Percentiles rank a stretch among this genome's conserved stretches.
phyloP scores from a whole-genome alignment of 2,113 vertebrate genomes.

The Rhombomys opimus region DNA sequence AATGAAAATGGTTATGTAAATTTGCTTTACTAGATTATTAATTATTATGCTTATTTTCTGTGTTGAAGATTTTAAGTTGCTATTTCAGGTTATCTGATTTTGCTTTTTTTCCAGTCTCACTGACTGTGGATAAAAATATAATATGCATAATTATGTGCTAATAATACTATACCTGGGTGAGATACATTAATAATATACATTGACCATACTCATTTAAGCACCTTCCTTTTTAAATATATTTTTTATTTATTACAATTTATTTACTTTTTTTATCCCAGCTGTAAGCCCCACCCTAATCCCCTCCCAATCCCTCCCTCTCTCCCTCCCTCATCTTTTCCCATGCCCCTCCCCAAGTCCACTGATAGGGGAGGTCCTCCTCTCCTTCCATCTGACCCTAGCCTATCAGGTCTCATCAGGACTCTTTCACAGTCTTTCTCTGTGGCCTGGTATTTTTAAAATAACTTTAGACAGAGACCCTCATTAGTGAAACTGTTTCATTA shows the following conservation, averaged over 20 bases:
- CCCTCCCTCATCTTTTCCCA: too few relatives aligned
- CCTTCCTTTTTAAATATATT: neutral
- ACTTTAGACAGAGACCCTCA: neutral
- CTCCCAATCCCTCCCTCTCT: too few relatives aligned
- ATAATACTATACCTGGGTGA: neutral
- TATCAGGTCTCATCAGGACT: too few relatives aligned
- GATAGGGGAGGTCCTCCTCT: too few relatives aligned
- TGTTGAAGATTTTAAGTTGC: neutral
- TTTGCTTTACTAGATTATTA: neutral
- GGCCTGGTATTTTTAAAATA: neutral
- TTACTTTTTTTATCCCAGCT: too few relatives aligned
- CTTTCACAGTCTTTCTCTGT: too few relatives aligned
- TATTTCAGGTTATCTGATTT: neutral
- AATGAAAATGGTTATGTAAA: neutral
- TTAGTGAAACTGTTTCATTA: neutral
- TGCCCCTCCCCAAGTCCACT: too few relatives aligned
- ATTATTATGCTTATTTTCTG: neutral
- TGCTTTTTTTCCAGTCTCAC: neutral
- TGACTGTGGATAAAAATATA: neutral
- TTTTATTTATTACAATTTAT: too few relatives aligned
- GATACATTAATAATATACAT: neutral
- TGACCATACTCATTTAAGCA: neutral
- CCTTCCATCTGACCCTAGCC: too few relatives aligned
- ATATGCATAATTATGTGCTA: neutral
- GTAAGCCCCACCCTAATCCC: too few relatives aligned